Evolutionary conservation across 2,113 vertebrate genomes (phyloP), one percentile per base, ranked within the genome.

Genomic region (Rynchops niger): DNA sequence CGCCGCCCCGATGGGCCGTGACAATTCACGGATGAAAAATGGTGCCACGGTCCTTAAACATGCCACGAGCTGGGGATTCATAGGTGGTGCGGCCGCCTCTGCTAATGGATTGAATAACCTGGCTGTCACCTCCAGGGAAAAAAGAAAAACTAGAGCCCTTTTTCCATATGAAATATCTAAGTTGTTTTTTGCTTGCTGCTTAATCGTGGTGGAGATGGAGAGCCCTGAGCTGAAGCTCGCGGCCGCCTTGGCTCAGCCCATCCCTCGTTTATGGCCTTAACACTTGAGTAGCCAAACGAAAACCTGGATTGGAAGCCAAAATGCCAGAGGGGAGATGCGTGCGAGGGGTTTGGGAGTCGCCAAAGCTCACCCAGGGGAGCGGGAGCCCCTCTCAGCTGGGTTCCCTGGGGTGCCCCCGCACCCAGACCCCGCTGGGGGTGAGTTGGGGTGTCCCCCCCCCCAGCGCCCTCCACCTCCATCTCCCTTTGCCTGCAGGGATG

Each of bases 401-500:
- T 82, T 90, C 82, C 32, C 42, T 50, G 43, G 29, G 53, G 40
- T 61, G 38, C 13, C 16, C 19, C 62, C 1, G 0, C 34, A 22
- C 82, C 49, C 12, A 3, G 66, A 63, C 9, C 80, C 80, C 2
- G 4, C 71, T 53, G 50, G 36, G 74, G 55, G 15, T 23, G 9
- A 34, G 12, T 21, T 86, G 45, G 67, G 59, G 34, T 36, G 4
- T 27, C 34, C 4, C 42, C 42, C 4, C 5, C 6, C 5, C 34
- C 1, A 0, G 70, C 2, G 3, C 4, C 74, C 18, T n/a, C 32
- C 21, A 19, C 42, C 66, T 71, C 70, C 30, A 3, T 65, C 65
- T 56, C 16, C 12, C 66, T 90, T 27, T 94, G 50, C 34, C 63
- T 63, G 1, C 90, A 99, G 99, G 99, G 65, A 99, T 99, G 99